These are phyloP conservation scores for Melanargia galathea DNA, from an alignment of 2,888 invertebrate genomes.

Conservation along the genomic window DNA sequence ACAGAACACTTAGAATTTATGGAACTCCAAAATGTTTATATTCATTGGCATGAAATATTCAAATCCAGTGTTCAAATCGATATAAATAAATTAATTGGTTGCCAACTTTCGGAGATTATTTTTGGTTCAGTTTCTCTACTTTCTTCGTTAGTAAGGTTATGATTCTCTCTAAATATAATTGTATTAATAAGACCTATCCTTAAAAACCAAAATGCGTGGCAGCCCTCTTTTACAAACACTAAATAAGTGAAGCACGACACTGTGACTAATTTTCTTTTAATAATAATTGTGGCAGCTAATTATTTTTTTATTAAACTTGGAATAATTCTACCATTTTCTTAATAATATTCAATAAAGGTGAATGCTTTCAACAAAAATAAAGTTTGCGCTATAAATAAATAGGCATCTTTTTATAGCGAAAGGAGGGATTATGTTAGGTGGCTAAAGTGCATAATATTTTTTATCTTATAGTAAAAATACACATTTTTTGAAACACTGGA, in stretches of 20 bases:
- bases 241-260: neutral
- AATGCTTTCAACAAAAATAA: neutral
- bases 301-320: neutral
- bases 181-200: neutral
- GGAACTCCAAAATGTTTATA: neutral
- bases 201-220: neutral
- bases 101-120: neutral
- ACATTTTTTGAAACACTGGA: neutral
- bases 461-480: neutral
- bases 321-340: neutral
- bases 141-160: neutral
- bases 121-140: neutral
- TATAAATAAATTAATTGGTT: neutral
- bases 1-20: neutral
- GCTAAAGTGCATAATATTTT: constrained; percentile 9
- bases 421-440: constrained; percentile 10
- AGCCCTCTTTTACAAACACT: neutral
- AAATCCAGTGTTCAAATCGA: too few species aligned
- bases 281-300: neutral
- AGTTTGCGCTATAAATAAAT: neutral
- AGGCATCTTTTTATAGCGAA: constrained; percentile 3
- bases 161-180: too few species aligned
- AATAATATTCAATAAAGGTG: neutral
- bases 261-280: neutral
- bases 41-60: neutral